phyloP scores from a whole-genome alignment of 2,113 vertebrate genomes.

The Pelvicachromis taeniatus region DNA sequence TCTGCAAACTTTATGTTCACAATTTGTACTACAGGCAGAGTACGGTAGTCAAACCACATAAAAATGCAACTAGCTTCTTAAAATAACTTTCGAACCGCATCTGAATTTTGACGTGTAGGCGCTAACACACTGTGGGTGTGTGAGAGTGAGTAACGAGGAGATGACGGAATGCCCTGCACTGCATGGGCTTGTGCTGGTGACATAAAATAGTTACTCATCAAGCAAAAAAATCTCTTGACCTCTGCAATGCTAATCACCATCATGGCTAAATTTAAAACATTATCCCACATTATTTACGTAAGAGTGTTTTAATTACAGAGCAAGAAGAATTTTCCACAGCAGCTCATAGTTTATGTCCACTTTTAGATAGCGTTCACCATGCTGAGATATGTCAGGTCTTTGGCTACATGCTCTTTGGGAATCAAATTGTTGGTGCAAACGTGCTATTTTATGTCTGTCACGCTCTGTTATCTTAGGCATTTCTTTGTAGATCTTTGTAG shows the following conservation, averaged over 20 bases:
- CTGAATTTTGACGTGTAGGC: slow-evolving; percentile 14
- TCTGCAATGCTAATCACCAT: neutral
- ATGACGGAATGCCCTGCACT: slow-evolving; percentile 4
- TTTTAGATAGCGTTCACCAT: neutral
- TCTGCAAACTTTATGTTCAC: neutral
- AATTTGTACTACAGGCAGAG: neutral
- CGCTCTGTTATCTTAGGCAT: neutral
- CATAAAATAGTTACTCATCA: neutral
- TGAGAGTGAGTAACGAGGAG: neutral
- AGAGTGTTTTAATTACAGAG: neutral
- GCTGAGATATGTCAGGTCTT: neutral
- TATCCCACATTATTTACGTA: neutral
- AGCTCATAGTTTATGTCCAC: neutral
- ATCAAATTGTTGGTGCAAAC: neutral
- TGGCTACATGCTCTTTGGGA: neutral
- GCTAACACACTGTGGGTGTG: neutral
- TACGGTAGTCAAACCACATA: neutral
- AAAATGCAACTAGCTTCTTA: neutral
- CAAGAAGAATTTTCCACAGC: neutral
- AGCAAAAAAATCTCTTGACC: neutral
- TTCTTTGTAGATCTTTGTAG: neutral
- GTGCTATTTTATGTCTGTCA: neutral
- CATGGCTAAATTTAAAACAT: neutral
- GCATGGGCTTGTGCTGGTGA: neutral
- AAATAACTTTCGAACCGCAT: neutral